Evolutionary conservation across 2,113 vertebrate genomes (phyloP).

Genomic region (Porphyrio hochstetteri): DNA sequence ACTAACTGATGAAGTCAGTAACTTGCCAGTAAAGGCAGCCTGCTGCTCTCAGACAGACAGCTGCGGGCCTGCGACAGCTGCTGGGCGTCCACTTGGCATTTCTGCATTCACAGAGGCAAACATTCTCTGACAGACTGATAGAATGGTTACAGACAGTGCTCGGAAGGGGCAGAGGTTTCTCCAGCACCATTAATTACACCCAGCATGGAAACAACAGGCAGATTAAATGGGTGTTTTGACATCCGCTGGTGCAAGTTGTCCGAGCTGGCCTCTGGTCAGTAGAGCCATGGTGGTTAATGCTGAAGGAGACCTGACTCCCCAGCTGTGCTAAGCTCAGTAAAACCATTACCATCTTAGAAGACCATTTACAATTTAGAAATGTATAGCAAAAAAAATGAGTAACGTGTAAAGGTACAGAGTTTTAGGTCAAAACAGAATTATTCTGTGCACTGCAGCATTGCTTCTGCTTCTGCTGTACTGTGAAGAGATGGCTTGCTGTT

Average conservation of each 20-base stretch:
- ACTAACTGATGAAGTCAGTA: neutral
- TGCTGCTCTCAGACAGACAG: neutral
- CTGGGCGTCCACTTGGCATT: neutral
- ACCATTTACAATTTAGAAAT: neutral
- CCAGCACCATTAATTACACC: neutral
- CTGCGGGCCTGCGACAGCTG: rapidly evolving
- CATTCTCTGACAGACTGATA: neutral
- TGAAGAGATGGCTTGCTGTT: neutral
- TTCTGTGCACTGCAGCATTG: neutral
- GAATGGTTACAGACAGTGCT: rapidly evolving
- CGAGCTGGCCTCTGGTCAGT: neutral
- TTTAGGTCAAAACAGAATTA: neutral
- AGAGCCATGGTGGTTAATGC: neutral
- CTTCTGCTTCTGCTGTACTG: neutral
- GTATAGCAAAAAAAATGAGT: neutral
- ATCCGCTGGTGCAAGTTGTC: rapidly evolving
- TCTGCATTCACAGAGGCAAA: neutral
- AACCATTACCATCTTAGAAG: neutral
- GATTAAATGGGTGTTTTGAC: neutral
- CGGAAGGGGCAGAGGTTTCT: neutral
- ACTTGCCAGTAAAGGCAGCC: neutral
- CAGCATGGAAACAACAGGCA: rapidly evolving
- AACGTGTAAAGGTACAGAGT: neutral
- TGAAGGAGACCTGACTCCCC: rapidly evolving
- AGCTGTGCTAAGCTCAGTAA: neutral